phyloP scores from a whole-genome alignment of 2,888 invertebrate species.

The Trachelus stipa region DNA sequence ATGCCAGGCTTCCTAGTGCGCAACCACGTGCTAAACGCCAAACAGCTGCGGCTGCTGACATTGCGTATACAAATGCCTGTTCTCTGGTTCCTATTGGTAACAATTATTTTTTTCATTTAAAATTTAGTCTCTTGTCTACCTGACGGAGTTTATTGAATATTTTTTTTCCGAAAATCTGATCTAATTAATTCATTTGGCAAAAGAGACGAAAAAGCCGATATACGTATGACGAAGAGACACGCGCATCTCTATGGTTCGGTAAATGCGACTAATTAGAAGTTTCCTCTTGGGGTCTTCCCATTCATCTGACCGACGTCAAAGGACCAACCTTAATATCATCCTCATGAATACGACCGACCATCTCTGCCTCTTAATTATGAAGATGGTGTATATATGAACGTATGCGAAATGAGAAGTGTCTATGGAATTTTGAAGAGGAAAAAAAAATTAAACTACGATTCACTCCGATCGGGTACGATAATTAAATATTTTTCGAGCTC shows the following conservation, averaged over 20 bases:
- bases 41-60: constrained; percentile 83
- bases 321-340: neutral
- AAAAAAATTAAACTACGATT: neutral
- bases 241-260: constrained; percentile 32
- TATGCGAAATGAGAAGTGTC: neutral
- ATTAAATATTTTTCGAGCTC: neutral
- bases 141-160: neutral
- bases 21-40: constrained; percentile 84
- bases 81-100: constrained; percentile 79
- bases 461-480: neutral
- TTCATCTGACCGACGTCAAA: constrained; percentile 25
- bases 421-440: neutral
- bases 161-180: neutral
- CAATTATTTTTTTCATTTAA: neutral
- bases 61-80: constrained; percentile 87
- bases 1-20: constrained; percentile 78
- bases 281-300: constrained; percentile 40
- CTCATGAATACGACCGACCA: neutral
- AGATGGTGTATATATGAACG: neutral
- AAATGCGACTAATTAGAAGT: constrained; percentile 50
- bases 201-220: constrained; percentile 28
- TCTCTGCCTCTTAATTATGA: neutral
- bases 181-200: constrained; percentile 23
- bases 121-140: constrained; percentile 10
- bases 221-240: constrained; percentile 26